These are phyloP conservation scores for Chondrosia reniformis DNA, from an alignment of 37 sponge, comb jelly and placozoan genomes.

Conservation along the genomic window DNA sequence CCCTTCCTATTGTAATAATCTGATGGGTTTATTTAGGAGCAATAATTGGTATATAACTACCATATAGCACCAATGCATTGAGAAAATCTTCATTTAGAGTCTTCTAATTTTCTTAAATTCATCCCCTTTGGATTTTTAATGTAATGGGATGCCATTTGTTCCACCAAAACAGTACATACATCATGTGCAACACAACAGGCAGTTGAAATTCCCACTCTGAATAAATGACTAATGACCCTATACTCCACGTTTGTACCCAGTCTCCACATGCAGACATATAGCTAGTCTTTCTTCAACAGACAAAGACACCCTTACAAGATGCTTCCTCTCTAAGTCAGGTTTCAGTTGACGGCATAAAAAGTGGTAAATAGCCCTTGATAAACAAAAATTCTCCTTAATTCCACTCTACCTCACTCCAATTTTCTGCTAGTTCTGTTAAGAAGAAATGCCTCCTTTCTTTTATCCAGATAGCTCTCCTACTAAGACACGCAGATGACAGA, in stretches of 20 bases:
- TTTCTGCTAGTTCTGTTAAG: background rate
- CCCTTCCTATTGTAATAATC: slow-evolving; percentile 26
- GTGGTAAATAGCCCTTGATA: background rate
- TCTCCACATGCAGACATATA: slow-evolving; percentile 10
- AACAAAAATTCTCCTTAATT: slow-evolving; percentile 17
- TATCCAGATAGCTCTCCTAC: background rate
- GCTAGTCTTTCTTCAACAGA: background rate
- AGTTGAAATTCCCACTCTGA: slow-evolving; percentile 4
- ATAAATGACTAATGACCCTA: slow-evolving; percentile 14
- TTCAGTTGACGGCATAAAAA: background rate
- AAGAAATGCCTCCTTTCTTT: slow-evolving; percentile 4
- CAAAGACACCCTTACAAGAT: background rate
- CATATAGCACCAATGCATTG: slow-evolving; percentile 29
- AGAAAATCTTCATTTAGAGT: background rate
- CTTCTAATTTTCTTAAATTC: background rate
- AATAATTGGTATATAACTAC: slow-evolving; percentile 1
- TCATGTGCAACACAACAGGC: slow-evolving; percentile 10
- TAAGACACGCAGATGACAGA: background rate
- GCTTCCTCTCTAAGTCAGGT: background rate
- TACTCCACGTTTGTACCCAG: slow-evolving; percentile 23
- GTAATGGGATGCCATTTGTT: background rate
- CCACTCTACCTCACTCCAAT: slow-evolving; percentile 22
- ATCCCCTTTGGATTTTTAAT: slow-evolving; percentile 13
- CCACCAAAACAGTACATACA: background rate
- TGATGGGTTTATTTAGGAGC: background rate